Evolutionary conservation across 1,140 invertebrate species (phyloP).

Genomic region (Ceratoteleas bidentatus): DNA sequence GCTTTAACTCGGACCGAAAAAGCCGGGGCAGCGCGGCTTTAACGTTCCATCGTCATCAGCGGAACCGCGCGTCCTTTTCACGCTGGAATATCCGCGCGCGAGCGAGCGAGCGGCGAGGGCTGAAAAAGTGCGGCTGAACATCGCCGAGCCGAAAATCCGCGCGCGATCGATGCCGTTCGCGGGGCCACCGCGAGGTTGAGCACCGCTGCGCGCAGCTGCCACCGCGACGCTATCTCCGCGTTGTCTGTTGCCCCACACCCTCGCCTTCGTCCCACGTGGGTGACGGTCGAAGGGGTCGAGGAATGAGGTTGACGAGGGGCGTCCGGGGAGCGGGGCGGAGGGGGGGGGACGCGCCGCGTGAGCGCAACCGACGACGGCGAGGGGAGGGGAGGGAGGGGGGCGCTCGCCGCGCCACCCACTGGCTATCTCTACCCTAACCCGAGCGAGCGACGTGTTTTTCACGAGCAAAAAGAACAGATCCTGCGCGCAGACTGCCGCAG

Average conservation of each 20-base stretch:
- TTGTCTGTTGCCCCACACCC: conserved; percentile 74
- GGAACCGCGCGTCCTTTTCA: conserved; percentile 12
- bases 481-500: conserved; percentile 24
- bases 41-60: conserved; percentile 24
- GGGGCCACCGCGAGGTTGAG: conserved; percentile 61
- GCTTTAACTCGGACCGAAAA: conserved; percentile 10
- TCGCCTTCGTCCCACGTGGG: conserved; percentile 73
- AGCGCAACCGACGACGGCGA: conserved; percentile 48
- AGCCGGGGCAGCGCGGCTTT: conserved; percentile 10
- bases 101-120: not conserved
- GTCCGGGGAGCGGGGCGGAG: conserved; percentile 42
- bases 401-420: conserved; percentile 68
- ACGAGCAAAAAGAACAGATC: conserved; percentile 52
- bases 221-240: conserved; percentile 72
- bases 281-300: conserved; percentile 73
- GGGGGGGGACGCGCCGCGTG: conserved; percentile 17
- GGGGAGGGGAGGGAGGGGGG: conserved; percentile 52
- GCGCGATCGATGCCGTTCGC: conserved; percentile 27
- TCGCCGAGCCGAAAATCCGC: conserved; percentile 45
- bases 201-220: conserved; percentile 73
- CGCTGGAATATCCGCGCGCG: conserved; percentile 10
- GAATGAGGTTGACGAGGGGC: conserved; percentile 72
- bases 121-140: conserved; percentile 27
- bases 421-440: conserved; percentile 68
- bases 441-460: conserved; percentile 60